phyloP scores from a whole-genome alignment of 2,113 vertebrate genomes.

The Oncorhynchus gorbuscha region DNA sequence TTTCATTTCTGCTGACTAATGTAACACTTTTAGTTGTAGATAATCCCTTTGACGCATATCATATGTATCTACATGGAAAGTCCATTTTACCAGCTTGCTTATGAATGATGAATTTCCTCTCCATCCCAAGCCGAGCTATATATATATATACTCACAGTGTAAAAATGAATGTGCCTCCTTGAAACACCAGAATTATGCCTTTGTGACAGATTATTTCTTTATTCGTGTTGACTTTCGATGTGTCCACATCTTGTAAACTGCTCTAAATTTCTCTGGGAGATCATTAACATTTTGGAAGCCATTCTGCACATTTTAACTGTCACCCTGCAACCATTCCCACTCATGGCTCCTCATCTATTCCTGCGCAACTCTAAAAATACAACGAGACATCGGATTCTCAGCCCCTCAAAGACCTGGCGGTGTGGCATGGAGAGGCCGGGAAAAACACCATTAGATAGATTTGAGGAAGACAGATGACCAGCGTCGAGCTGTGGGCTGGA shows the following conservation, averaged over 20 bases:
- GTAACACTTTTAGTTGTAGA: conserved; percentile 40
- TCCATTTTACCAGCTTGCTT: conserved; percentile 60
- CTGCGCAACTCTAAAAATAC: conserved; percentile 68
- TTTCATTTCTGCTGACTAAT: conserved; percentile 43
- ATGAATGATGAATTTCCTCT: conserved; percentile 65
- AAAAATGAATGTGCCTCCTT: conserved; percentile 63
- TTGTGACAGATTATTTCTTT: conserved; percentile 64
- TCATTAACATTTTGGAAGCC: conserved; percentile 62
- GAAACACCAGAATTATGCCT: conserved; percentile 47
- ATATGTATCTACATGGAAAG: conserved; percentile 67
- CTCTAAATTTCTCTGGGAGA: conserved; percentile 33
- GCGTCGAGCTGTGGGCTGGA: not conserved
- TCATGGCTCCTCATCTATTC: conserved; percentile 42
- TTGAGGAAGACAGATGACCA: conserved; percentile 58
- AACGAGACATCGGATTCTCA: conserved; percentile 54
- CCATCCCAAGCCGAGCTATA: conserved; percentile 43
- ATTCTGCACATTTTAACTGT: conserved; percentile 50
- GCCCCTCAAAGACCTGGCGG: conserved; percentile 33
- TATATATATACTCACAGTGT: conserved; percentile 53
- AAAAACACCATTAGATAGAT: conserved; percentile 56
- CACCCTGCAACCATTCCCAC: conserved; percentile 38
- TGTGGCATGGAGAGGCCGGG: conserved; percentile 36
- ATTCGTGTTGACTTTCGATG: conserved; percentile 64
- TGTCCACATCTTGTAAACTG: conserved; percentile 43
- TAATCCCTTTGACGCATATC: conserved; percentile 20